Conservation (phyloP, 2,797 vertebrate genomes). For the Lacerta bilineata region DNA sequence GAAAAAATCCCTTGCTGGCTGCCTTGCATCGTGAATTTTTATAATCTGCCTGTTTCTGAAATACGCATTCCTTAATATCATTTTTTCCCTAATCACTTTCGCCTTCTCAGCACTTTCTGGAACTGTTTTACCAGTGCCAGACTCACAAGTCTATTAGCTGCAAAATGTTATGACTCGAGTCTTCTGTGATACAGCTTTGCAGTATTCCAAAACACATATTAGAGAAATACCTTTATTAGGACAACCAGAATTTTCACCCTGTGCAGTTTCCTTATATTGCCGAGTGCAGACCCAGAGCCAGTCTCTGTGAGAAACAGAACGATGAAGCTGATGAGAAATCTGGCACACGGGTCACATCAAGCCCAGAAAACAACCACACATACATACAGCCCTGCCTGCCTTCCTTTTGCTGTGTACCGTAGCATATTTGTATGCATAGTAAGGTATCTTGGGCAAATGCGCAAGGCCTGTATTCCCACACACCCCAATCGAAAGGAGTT, state of each 20-base stretch:
- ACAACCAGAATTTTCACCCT: background rate
- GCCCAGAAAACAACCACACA: background rate
- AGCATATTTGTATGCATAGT: background rate
- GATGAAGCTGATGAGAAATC: constrained; percentile 41
- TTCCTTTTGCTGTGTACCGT: background rate
- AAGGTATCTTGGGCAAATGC: background rate
- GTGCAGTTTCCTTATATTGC: constrained; percentile 4
- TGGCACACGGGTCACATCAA: background rate
- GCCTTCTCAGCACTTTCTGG: background rate
- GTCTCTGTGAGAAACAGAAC: constrained; percentile 21
- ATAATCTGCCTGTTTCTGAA: constrained; percentile 40
- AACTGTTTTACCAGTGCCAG: constrained; percentile 33
- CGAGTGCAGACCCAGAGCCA: background rate
- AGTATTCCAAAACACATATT: background rate
- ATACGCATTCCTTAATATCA: background rate
- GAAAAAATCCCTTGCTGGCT: background rate
- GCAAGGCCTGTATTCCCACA: background rate
- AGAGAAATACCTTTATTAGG: too few species aligned
- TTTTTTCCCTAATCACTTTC: background rate
- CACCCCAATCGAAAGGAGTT: background rate
- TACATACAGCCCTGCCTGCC: background rate
- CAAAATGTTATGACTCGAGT: constrained; percentile 33
- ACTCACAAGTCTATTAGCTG: constrained; percentile 36
- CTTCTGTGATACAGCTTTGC: constrained; percentile 27
- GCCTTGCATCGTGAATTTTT: constrained; percentile 10